These are phyloP conservation scores for Ectemnius lituratus DNA, from an alignment of 2,888 invertebrate species.

Conservation along the genomic window DNA sequence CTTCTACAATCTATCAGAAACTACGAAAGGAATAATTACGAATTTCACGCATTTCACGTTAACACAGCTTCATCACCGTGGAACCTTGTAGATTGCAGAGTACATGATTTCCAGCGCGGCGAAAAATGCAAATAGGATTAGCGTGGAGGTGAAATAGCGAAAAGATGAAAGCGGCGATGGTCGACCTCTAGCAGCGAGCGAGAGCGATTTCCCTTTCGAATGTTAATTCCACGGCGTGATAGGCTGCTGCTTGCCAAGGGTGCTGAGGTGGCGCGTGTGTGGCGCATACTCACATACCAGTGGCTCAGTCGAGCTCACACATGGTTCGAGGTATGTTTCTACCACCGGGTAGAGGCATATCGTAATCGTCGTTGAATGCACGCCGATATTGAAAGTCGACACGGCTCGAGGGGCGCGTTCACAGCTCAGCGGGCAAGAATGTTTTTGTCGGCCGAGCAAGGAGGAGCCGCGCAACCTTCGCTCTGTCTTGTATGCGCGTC, in stretches of 20 bases:
- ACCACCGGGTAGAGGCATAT: background rate
- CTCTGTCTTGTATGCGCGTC: background rate
- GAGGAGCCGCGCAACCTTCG: constrained; percentile 42
- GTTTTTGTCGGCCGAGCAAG: constrained; percentile 62
- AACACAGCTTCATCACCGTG: no score
- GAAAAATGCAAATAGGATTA: constrained; percentile 14
- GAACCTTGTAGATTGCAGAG: no score
- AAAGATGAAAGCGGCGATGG: no score
- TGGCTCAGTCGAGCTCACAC: no score
- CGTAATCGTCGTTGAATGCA: constrained; percentile 44
- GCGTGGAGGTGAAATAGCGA: no score
- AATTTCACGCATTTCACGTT: no score
- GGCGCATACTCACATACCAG: no score
- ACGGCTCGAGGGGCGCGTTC: constrained; percentile 42
- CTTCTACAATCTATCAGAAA: no score
- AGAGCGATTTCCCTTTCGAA: constrained; percentile 47
- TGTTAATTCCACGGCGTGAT: constrained; percentile 15
- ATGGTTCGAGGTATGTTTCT: background rate
- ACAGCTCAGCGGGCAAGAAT: constrained; percentile 68
- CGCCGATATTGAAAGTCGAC: constrained; percentile 33
- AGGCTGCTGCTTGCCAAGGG: no score
- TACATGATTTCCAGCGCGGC: no score
- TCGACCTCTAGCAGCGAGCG: constrained; percentile 8
- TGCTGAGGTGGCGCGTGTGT: no score
- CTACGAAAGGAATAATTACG: no score